These are phyloP conservation scores for Tiliqua scincoides DNA, from an alignment of 2,113 vertebrate species.

Conservation along the genomic window DNA sequence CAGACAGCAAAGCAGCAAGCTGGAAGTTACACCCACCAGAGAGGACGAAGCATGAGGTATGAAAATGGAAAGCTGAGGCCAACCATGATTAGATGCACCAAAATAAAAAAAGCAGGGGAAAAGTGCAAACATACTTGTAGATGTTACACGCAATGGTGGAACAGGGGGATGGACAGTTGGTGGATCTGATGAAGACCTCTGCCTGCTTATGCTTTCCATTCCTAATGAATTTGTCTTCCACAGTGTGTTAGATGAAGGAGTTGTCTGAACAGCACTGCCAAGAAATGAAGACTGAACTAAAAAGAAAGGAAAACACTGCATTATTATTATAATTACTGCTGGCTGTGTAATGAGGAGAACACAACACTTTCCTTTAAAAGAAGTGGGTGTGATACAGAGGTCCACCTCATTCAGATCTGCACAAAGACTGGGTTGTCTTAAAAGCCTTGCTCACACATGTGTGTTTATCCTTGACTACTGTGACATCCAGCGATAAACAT, in stretches of 20 bases:
- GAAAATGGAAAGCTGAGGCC: constrained; percentile 67
- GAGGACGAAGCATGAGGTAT: constrained; percentile 58
- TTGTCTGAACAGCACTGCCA: constrained; percentile 82
- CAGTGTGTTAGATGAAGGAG: constrained; percentile 80
- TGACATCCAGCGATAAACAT: background rate
- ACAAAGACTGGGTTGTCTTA: background rate
- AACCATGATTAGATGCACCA: constrained; percentile 64
- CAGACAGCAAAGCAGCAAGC: constrained; percentile 2
- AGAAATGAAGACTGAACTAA: constrained; percentile 86
- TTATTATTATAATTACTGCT: constrained; percentile 71
- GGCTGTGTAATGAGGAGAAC: constrained; percentile 46
- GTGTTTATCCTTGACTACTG: background rate
- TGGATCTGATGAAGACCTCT: constrained; percentile 97
- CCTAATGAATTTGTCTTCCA: constrained; percentile 92
- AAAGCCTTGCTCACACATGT: background rate
- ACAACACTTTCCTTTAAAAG: constrained; percentile 27
- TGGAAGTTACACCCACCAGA: constrained; percentile 3
- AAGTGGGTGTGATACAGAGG: background rate
- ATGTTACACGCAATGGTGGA: constrained; percentile 93
- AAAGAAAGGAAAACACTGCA: constrained; percentile 78
- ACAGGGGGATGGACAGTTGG: constrained; percentile 96
- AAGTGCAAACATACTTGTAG: constrained; percentile 86
- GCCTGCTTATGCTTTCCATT: constrained; percentile 85
- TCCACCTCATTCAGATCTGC: background rate
- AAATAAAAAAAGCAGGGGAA: constrained; percentile 55